Base-by-base conservation (phyloP, 2,113 vertebrate species). In the Bubalus kerabau region DNA sequence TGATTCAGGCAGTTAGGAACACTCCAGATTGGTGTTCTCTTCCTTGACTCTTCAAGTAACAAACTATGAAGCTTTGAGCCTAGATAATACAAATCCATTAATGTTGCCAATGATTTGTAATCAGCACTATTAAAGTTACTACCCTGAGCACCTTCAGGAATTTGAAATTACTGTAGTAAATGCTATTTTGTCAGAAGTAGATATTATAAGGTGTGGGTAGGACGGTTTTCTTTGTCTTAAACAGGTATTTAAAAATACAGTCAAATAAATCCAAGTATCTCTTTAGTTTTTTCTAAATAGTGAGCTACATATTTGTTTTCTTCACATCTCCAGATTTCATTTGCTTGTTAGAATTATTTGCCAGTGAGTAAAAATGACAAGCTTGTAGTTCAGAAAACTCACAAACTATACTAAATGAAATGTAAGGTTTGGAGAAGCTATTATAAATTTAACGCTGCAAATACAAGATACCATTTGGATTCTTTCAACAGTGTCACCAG, bases 301-400 rank as follows among this genome's bases (percentile, higher is more conserved):
- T 76, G 56, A 82, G n/a, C 4, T 87, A 76, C 62, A 17, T 91
- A 26, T 94, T 95, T 94, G 60, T 93, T 74, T 92, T 96, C 26
- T 62, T 24, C 36, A 60, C 67, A 56, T 57, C 28, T 21, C 59
- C 56, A 56, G 71, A 32, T 91, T 96, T 62, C 24, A 78, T 87
- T 90, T 32, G 56, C 46, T 71, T 83, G 0, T 81, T 81, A 89
- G 36, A 97, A 60, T 95, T 93, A 83, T 85, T 95, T 93, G 13
- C 24, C 46, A 82, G 8, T 91, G 91, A 89, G 4, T 94, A 88
- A 93, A 90, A 91, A 89, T 87, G 28, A 86, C 24, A 92, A 32
- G 23, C 91, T 82, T 95, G 28, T 71, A 67, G 28, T 52, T 92
- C n/a, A 87, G 48, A 60, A 90, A 94, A 64, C 82, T 76, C 10